Percentiles rank a stretch among this genome's conserved stretches.
Conservation (phyloP, 2,113 vertebrate genomes). For the Arenaria interpres region DNA sequence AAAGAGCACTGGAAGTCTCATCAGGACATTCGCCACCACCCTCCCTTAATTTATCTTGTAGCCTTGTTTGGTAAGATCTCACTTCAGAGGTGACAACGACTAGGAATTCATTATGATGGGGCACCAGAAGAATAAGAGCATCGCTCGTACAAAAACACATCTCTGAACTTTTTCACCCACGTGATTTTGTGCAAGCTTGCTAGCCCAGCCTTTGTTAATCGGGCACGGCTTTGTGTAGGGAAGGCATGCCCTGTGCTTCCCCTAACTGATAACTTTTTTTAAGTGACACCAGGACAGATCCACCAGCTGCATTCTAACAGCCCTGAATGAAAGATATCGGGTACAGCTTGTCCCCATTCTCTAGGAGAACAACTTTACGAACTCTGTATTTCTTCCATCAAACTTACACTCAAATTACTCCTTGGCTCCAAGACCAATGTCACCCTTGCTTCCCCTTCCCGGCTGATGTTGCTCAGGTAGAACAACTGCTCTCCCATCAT, state of each 20-base stretch:
- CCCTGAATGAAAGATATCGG: background rate
- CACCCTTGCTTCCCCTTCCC: conserved; percentile 75
- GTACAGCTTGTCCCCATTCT: background rate
- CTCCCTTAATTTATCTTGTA: background rate
- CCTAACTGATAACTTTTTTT: background rate
- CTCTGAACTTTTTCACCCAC: conserved; percentile 41
- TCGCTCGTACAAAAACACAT: conserved; percentile 38
- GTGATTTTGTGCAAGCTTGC: background rate
- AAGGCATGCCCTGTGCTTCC: background rate
- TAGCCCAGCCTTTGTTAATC: background rate
- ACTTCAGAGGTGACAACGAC: conserved; percentile 49
- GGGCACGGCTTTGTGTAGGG: background rate
- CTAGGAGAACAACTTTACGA: background rate
- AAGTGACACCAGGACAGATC: background rate
- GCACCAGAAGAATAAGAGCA: background rate
- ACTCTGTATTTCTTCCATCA: background rate
- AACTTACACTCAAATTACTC: conserved; percentile 89
- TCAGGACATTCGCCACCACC: conserved; percentile 41
- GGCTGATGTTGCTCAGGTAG: conserved; percentile 77
- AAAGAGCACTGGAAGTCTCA: conserved; percentile 66
- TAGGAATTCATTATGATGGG: conserved; percentile 64
- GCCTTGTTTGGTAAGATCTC: conserved; percentile 51
- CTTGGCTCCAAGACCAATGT: conserved; percentile 89
- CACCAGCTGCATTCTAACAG: background rate
- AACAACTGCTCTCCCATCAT: conserved; percentile 96